Conservation (phyloP, 2,113 vertebrate species). For the Saimiri boliviensis region DNA sequence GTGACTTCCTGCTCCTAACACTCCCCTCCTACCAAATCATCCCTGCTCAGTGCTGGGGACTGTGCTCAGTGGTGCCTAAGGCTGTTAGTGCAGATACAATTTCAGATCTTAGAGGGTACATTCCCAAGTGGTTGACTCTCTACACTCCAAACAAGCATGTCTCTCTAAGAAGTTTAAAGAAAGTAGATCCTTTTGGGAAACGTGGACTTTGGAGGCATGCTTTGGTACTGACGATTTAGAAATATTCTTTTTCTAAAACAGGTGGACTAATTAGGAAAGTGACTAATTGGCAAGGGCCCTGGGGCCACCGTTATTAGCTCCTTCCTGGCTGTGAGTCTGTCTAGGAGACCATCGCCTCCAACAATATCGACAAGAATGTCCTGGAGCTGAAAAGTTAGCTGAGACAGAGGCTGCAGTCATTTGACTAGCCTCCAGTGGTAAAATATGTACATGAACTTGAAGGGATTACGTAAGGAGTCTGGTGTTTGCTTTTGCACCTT, state of each 20-base stretch:
- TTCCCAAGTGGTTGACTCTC: neutral
- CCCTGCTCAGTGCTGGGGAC: neutral
- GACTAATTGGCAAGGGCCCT: constrained; percentile 65
- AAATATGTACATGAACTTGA: constrained; percentile 73
- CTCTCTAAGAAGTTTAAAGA: neutral
- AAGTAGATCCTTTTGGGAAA: neutral
- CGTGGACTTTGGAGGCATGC: neutral
- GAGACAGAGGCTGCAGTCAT: constrained; percentile 52
- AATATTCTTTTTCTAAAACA: neutral
- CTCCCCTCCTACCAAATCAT: neutral
- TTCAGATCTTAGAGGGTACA: neutral
- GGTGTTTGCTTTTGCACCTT: neutral
- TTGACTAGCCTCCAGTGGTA: constrained; percentile 69
- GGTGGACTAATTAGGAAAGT: constrained; percentile 60
- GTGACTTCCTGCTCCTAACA: neutral
- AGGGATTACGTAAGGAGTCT: constrained; percentile 55
- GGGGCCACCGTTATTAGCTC: constrained; percentile 66
- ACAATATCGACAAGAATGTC: constrained; percentile 56
- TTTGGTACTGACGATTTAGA: neutral
- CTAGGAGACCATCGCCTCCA: constrained; percentile 64
- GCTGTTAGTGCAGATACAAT: neutral
- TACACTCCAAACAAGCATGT: neutral
- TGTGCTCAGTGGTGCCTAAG: neutral
- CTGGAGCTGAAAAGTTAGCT: constrained; percentile 73
- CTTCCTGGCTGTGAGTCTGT: constrained; percentile 76